Percentiles rank a stretch among this genome's conserved stretches.
These are phyloP conservation scores for Cryptoprocta ferox DNA, from an alignment of 2,797 vertebrate species.

Conservation along the genomic window DNA sequence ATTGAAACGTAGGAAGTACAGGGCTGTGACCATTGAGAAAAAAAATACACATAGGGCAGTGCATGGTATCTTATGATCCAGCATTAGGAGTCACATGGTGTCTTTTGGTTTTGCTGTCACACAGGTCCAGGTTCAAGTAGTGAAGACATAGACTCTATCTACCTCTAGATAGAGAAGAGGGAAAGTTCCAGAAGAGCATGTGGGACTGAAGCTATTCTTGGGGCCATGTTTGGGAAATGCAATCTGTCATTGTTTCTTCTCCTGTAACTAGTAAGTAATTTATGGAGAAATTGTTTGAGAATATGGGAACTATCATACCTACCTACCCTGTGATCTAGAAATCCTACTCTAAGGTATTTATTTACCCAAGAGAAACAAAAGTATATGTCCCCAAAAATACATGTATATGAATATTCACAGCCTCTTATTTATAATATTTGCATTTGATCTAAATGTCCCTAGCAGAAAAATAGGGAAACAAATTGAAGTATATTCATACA, in stretches of 20 bases:
- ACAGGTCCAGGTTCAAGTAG: neutral
- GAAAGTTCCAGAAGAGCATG: neutral
- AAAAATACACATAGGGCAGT: neutral
- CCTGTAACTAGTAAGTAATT: conserved; percentile 13
- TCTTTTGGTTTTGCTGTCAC: neutral
- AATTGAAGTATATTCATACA: neutral
- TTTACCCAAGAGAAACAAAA: neutral
- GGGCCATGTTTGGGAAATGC: neutral
- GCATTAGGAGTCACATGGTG: neutral
- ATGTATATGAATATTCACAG: neutral
- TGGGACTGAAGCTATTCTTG: neutral
- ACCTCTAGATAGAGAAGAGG: neutral
- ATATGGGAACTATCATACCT: neutral
- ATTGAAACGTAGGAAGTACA: neutral
- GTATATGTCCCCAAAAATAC: neutral
- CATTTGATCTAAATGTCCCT: neutral
- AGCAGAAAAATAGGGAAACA: neutral
- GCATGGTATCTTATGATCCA: neutral
- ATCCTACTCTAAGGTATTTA: neutral
- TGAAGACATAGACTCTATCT: neutral
- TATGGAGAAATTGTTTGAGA: neutral
- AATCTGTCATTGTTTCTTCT: neutral
- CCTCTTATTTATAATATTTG: neutral
- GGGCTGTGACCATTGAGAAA: neutral
- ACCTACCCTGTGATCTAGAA: neutral